Base-by-base conservation (phyloP, 2,113 vertebrate genomes). In the Equus quagga region DNA sequence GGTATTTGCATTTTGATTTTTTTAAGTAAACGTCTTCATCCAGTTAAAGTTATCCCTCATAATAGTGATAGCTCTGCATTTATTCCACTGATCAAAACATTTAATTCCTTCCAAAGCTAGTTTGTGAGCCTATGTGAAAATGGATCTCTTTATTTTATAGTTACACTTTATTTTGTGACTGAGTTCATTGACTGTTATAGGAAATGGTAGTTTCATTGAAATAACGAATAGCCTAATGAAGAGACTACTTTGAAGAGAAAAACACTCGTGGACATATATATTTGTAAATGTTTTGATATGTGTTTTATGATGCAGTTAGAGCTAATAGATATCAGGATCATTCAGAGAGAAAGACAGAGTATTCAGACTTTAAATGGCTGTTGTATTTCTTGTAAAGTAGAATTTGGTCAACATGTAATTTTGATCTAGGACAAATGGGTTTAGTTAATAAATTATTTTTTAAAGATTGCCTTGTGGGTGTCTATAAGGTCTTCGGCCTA, bases 381-480 rank as follows among this genome's bases (percentile, higher is more conserved):
- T 46, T 70, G 3, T 56, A 46, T 89, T 85, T 96, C 28, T 92
- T 91, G 0, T 70, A 84, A 86, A 75, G 65, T 93, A 81, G 51
- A 76, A 89, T 89, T 97, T 75, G 33, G 5, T 94, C 41, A 84
- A 80, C 76, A 81, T 87, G 15, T 78, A 49, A 85, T 91, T 97
- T 95, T 93, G 44, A 95, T 64, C 31, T 56, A 91, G 56, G 44
- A 89, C 26, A 89, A 86, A 24, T 56, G 14, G 56, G 75, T 89
- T 91, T 84, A 93, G 54, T 94, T 78, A 90, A 17, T 78, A 56
- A 87, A 62, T 84, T 93, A 36, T 73, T 91, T 97, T 96, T 62
- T 80, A 87, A 79, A 95, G 44, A 56, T 76, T 89, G 44, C 24
- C 2, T 62, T 95, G 18, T 79, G 19, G 19, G 36, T 79, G 56